Evolutionary conservation across 2,888 invertebrate genomes (phyloP).

Genomic region (Drosophila fungiperda): DNA sequence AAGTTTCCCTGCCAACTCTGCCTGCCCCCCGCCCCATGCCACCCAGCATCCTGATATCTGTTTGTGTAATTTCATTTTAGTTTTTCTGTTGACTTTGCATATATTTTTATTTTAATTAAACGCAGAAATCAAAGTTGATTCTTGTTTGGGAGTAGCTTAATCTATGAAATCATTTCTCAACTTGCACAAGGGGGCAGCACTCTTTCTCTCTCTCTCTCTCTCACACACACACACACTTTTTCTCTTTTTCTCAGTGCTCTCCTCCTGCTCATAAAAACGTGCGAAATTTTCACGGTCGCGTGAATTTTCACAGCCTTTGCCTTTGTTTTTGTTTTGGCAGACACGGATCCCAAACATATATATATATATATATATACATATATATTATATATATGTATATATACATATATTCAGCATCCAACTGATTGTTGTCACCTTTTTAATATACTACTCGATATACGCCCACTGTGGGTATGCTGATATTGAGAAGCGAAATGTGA

Average conservation of each 20-base stretch:
- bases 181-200: conserved; percentile 11
- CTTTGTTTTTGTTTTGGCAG: conserved; percentile 63
- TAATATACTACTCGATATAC: conserved; percentile 30
- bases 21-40: neutral
- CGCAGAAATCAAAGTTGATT: conserved; percentile 62
- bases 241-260: neutral
- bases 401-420: conserved; percentile 12
- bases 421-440: conserved; percentile 71
- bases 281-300: conserved; percentile 82
- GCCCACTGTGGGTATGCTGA: neutral
- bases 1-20: conserved; percentile 53
- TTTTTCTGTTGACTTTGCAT: conserved; percentile 81
- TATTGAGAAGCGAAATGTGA: neutral
- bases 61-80: conserved; percentile 69
- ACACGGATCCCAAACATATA: conserved; percentile 26
- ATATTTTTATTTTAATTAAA: conserved; percentile 83
- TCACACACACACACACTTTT: neutral
- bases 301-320: conserved; percentile 67
- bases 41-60: neutral
- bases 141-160: conserved; percentile 58
- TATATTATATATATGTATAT: neutral
- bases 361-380: neutral
- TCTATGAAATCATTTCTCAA: conserved; percentile 77
- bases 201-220: neutral
- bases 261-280: conserved; percentile 82